Percentiles rank a stretch among this genome's conserved stretches.
Conservation (phyloP, 2,888 invertebrate species). For the Mesorhabditis belari region DNA sequence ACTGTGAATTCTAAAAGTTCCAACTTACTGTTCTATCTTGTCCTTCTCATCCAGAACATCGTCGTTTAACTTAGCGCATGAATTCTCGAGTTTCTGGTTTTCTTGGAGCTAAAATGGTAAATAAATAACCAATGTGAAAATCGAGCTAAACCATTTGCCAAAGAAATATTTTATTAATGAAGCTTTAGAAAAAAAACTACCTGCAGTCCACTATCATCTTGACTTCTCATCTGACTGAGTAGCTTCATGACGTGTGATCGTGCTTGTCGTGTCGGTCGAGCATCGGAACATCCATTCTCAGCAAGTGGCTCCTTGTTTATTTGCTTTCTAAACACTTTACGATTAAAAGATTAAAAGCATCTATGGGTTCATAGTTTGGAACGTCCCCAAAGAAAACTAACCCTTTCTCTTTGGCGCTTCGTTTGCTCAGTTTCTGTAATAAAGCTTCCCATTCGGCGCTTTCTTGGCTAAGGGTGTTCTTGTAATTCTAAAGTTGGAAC, state of each 20-base stretch:
- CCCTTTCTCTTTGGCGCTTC: not conserved
- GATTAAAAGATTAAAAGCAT: no score
- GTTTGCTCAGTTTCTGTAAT: not conserved
- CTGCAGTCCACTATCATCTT: not conserved
- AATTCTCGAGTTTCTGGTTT: not conserved
- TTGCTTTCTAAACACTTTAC: not conserved
- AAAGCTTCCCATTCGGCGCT: not conserved
- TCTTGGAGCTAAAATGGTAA: not conserved
- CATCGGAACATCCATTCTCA: not conserved
- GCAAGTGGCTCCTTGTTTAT: not conserved
- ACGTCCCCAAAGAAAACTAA: not conserved
- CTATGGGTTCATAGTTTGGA: not conserved
- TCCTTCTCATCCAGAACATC: not conserved
- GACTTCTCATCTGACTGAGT: not conserved
- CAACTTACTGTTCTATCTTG: not conserved
- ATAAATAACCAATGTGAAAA: no score
- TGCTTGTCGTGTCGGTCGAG: not conserved
- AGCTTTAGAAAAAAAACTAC: not conserved
- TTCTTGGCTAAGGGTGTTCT: not conserved
- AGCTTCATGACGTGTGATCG: not conserved
- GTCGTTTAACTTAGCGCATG: not conserved
- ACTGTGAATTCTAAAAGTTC: conserved; percentile 2
- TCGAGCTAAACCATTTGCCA: no score
- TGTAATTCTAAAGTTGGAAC: not conserved
- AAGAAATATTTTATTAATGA: no score